Base-by-base conservation (phyloP, 1,140 invertebrate genomes). In the Diachasmimorpha longicaudata region DNA sequence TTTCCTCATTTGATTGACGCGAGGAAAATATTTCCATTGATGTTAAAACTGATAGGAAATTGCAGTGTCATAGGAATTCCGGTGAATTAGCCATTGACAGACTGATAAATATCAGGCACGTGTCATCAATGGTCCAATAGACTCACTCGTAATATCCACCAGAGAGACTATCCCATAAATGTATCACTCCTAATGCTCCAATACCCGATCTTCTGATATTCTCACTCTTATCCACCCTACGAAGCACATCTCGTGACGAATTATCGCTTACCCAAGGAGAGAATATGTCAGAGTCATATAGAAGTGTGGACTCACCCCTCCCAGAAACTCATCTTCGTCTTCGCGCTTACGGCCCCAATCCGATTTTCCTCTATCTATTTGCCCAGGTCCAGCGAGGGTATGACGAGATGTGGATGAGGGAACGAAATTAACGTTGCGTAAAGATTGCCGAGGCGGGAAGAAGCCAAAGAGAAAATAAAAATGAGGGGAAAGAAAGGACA, bases 401-500 rank as follows among this genome's bases (percentile, higher is more conserved):
- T 70, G 73, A 74, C 73, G 55, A 42, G 31, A 69, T 52, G 39
- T 69, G 55, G 71, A 58, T 70, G 58, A 73, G 72, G 44, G 67
- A 66, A 66, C 55, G 52, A 73, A 78, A 70, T 73, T 76, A 78
- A 78, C 70, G 74, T 78, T 76, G 70, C 77, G 77, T 78, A 70
- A 78, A 76, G 48, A 74, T 75, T 55, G 55, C 44, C 23, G 68
- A 71, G 36, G 25, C 55, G 37, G 70, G 19, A 63, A 63, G 58
- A 63, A 66, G 58, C 44, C 39, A 37, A 67, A 71, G 36, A 68
- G 70, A 48, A 68, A 68, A 72, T 21, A 31, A 31, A 67, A 67
- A 72, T 63, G 55, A 58, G 58, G 19, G 8, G 36, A 44, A 36
- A 70, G 31, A 31, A 66, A 46, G 69, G 42, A 58, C 72, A 67